Evolutionary conservation across 1,140 invertebrate genomes (phyloP).

Genomic region (Lordiphosa stackelbergi): DNA sequence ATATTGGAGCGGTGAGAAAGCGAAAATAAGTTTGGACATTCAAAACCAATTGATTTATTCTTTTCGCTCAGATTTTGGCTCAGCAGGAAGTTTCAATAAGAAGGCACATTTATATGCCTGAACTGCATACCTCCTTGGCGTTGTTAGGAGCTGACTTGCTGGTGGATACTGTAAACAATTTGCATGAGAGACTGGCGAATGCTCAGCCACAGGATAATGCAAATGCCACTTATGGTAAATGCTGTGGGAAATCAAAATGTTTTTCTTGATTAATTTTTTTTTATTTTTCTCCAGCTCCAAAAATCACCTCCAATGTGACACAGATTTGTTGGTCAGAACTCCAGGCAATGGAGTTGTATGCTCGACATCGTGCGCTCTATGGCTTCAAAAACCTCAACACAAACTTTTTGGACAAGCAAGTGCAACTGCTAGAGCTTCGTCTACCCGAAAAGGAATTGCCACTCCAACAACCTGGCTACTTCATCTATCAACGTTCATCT

Average conservation of each 20-base stretch:
- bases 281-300: slow-evolving; percentile 81
- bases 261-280: not conserved
- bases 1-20: slow-evolving; percentile 83
- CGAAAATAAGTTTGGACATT: too few species aligned
- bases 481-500: slow-evolving; percentile 40
- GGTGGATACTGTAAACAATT: slow-evolving; percentile 81
- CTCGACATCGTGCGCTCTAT: slow-evolving; percentile 83
- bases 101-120: slow-evolving; percentile 81
- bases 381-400: slow-evolving; percentile 82
- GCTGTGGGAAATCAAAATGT: slow-evolving; percentile 3
- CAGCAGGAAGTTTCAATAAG: slow-evolving; percentile 82
- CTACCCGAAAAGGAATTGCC: slow-evolving; percentile 33
- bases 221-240: slow-evolving; percentile 84
- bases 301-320: slow-evolving; percentile 81
- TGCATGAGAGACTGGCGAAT: slow-evolving; percentile 80
- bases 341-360: slow-evolving; percentile 81
- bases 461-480: slow-evolving; percentile 29
- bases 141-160: slow-evolving; percentile 84
- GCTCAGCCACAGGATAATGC: slow-evolving; percentile 81
- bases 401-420: slow-evolving; percentile 78
- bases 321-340: slow-evolving; percentile 82
- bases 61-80: slow-evolving; percentile 81
- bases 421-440: slow-evolving; percentile 82
- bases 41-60: not conserved
- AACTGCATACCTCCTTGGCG: slow-evolving; percentile 83